Evolutionary conservation across 1,140 invertebrate species (phyloP).

Genomic region (Diachasmimorpha longicaudata): DNA sequence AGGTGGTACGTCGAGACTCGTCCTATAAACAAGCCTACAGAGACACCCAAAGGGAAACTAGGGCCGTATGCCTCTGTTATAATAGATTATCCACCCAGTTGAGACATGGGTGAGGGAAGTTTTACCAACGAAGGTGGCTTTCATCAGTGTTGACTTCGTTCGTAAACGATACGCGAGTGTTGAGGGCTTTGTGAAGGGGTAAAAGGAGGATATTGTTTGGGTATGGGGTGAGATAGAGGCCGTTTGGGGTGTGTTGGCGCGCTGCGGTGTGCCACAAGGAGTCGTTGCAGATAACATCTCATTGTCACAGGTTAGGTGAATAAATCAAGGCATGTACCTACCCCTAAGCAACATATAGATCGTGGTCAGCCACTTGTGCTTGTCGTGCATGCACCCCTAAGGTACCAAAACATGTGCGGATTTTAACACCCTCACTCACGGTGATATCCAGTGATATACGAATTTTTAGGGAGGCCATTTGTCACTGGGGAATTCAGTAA

Average conservation of each 20-base stretch:
- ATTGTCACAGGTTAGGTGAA: conserved; percentile 50
- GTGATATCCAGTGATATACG: background rate
- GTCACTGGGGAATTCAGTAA: background rate
- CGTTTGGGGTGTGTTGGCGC: background rate
- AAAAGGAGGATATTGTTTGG: background rate
- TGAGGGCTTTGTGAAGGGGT: background rate
- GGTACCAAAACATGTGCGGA: background rate
- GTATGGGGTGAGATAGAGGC: background rate
- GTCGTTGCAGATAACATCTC: conserved; percentile 52
- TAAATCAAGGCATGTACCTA: conserved; percentile 37
- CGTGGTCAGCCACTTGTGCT: conserved; percentile 27
- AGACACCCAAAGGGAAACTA: conserved; percentile 20
- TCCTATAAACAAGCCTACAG: conserved; percentile 27
- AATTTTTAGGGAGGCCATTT: background rate
- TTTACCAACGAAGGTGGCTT: background rate
- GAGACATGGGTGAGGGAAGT: background rate
- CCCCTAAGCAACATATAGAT: background rate
- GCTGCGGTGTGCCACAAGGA: conserved; percentile 25
- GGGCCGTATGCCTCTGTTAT: conserved; percentile 13
- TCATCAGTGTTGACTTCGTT: conserved; percentile 11
- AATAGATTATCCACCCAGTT: conserved; percentile 18
- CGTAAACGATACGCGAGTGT: background rate
- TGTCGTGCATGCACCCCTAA: conserved; percentile 19
- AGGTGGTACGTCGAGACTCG: conserved; percentile 25
- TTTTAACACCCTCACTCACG: background rate